These are phyloP conservation scores for Magallana ariakensis DNA, from an alignment of 1,140 invertebrate species.

Conservation along the genomic window DNA sequence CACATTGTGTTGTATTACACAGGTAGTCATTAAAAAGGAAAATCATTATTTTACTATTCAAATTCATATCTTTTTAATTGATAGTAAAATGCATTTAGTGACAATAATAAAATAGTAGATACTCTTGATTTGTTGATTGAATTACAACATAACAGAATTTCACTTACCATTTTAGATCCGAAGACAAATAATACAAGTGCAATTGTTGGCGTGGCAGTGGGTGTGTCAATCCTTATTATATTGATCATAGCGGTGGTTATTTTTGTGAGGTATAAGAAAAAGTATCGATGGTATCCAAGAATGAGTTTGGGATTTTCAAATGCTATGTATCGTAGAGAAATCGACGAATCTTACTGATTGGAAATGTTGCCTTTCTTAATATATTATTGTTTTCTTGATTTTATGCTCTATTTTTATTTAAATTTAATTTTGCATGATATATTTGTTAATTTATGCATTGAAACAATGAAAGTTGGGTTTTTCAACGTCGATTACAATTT, in stretches of 20 bases:
- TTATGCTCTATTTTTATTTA: too few relatives aligned
- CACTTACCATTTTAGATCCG: not conserved
- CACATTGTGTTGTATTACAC: too few relatives aligned
- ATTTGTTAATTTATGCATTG: too few relatives aligned
- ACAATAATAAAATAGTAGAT: not conserved
- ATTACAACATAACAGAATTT: not conserved
- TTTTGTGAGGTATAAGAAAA: not conserved
- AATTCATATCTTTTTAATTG: not conserved
- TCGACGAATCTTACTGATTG: not conserved
- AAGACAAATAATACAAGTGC: not conserved
- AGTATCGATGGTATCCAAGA: not conserved
- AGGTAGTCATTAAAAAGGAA: too few relatives aligned
- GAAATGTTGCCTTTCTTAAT: too few relatives aligned
- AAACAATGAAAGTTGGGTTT: too few relatives aligned
- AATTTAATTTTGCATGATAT: too few relatives aligned
- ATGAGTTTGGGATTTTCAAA: not conserved
- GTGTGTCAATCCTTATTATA: not conserved
- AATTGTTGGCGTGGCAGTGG: not conserved
- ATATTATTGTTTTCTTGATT: too few relatives aligned
- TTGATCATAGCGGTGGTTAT: not conserved
- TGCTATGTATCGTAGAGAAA: not conserved
- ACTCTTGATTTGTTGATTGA: not conserved
- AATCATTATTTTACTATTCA: too few relatives aligned
- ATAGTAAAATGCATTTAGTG: not conserved
- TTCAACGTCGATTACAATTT: too few relatives aligned